phyloP scores from a whole-genome alignment of 2,113 vertebrate species.

The Hyperoodon ampullatus region DNA sequence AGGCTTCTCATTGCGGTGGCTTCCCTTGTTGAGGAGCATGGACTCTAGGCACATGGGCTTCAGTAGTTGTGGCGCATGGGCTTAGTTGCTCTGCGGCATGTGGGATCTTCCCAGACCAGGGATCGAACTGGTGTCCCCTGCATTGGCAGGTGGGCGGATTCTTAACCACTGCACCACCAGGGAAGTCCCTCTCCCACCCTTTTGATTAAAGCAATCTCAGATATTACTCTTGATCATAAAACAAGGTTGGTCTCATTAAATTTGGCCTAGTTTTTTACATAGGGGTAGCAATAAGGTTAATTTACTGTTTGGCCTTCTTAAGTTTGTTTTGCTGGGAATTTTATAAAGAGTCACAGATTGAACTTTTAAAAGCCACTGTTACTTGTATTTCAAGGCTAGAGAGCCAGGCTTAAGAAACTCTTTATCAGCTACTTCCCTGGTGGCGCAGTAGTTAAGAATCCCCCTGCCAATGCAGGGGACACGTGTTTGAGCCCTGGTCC shows the following conservation, averaged over 20 bases:
- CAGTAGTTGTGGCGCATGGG: too few relatives aligned
- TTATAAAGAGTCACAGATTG: conserved; percentile 21
- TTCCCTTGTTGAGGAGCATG: too few relatives aligned
- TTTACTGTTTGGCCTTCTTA: neutral
- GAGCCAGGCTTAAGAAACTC: conserved; percentile 5
- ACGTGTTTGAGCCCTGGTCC: too few relatives aligned
- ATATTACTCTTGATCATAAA: conserved; percentile 1
- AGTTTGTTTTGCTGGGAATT: conserved; percentile 28
- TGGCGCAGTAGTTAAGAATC: too few relatives aligned
- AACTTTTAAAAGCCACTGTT: neutral
- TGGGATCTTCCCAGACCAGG: too few relatives aligned
- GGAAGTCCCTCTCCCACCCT: neutral
- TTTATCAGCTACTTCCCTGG: neutral
- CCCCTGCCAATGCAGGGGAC: too few relatives aligned
- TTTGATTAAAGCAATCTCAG: conserved; percentile 13
- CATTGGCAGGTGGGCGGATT: too few relatives aligned
- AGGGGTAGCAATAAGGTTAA: neutral
- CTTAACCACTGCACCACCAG: too few relatives aligned
- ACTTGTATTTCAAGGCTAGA: neutral
- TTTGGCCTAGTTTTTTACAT: conserved; percentile 8
- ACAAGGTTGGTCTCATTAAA: neutral
- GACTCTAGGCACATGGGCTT: too few relatives aligned
- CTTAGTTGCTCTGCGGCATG: too few relatives aligned
- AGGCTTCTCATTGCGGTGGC: too few relatives aligned
- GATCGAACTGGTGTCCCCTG: too few relatives aligned